Evolutionary conservation across 2,113 vertebrate species (phyloP).

Genomic region (Tautogolabrus adspersus): DNA sequence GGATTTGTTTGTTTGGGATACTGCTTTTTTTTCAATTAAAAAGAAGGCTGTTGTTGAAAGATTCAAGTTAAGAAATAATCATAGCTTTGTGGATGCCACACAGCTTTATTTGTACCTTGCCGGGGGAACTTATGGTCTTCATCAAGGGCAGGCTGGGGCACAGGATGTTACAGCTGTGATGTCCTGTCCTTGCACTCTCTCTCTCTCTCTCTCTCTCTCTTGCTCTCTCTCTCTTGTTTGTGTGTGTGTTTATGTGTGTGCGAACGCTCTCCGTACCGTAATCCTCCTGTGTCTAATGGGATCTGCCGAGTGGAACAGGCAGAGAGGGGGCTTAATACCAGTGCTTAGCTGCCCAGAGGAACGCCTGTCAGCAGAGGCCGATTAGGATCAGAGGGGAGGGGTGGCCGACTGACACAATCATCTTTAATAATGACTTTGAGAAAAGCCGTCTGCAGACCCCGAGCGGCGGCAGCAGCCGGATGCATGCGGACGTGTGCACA

Average conservation of each 20-base stretch:
- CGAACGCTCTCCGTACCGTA: constrained; percentile 60
- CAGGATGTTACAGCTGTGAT: constrained; percentile 39
- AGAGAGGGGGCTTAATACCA: constrained; percentile 82
- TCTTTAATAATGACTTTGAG: constrained; percentile 84
- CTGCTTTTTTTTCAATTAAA: too few relatives aligned
- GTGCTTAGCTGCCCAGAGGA: constrained; percentile 80
- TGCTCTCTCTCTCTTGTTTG: not conserved
- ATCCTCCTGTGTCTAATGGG: constrained; percentile 84
- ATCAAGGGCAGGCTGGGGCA: constrained; percentile 43
- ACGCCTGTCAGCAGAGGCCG: constrained; percentile 82
- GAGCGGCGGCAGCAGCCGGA: constrained; percentile 49
- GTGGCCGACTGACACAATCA: constrained; percentile 79
- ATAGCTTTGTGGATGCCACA: not conserved
- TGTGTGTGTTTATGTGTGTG: constrained; percentile 50
- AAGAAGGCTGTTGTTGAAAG: too few relatives aligned
- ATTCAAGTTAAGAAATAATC: too few relatives aligned
- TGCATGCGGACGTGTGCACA: constrained; percentile 5
- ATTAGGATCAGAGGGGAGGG: constrained; percentile 83
- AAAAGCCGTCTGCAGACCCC: constrained; percentile 60
- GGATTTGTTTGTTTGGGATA: too few relatives aligned
- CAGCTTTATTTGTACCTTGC: not conserved
- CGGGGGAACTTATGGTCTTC: constrained; percentile 29
- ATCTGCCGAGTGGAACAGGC: constrained; percentile 83
- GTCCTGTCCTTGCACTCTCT: constrained; percentile 66
- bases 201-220: constrained; percentile 2